Conservation (phyloP, 2,888 invertebrate species). For the Shargacucullia verbasci region DNA sequence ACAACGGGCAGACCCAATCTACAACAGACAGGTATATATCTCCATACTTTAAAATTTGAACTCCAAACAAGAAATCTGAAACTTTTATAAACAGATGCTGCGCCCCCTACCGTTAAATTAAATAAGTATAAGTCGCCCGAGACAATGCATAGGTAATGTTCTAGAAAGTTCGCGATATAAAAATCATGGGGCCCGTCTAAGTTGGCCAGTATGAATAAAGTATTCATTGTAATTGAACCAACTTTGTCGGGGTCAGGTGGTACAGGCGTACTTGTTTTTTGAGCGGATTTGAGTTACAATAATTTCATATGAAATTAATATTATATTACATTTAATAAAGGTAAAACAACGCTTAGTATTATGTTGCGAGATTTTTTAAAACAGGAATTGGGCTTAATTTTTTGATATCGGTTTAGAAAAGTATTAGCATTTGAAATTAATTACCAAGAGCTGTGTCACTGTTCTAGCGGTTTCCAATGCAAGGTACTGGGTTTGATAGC, state of each 20-base stretch:
- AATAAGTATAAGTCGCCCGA: conserved; percentile 71
- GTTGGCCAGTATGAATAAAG: conserved; percentile 78
- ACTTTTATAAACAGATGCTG: conserved; percentile 51
- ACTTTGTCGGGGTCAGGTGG: conserved; percentile 74
- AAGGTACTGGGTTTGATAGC: no score
- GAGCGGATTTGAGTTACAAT: conserved; percentile 5
- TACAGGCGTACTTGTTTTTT: conserved; percentile 6
- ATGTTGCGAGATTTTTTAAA: no score
- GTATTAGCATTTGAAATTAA: no score
- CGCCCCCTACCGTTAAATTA: conserved; percentile 71
- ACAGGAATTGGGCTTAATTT: no score
- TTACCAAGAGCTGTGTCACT: no score
- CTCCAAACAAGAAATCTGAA: conserved; percentile 46
- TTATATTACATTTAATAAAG: no score
- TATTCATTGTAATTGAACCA: conserved; percentile 80
- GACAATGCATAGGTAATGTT: conserved; percentile 86
- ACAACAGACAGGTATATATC: conserved; percentile 42
- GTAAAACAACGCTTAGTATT: no score
- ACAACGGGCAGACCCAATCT: conserved; percentile 3
- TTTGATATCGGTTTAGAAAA: no score
- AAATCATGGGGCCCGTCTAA: conserved; percentile 83
- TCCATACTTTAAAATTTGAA: conserved; percentile 51
- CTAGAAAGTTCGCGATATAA: conserved; percentile 81
- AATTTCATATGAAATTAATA: no score
- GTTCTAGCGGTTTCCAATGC: no score